These are phyloP conservation scores for Hemibagrus guttatus DNA, from an alignment of 2,797 vertebrate genomes.

Conservation along the genomic window DNA sequence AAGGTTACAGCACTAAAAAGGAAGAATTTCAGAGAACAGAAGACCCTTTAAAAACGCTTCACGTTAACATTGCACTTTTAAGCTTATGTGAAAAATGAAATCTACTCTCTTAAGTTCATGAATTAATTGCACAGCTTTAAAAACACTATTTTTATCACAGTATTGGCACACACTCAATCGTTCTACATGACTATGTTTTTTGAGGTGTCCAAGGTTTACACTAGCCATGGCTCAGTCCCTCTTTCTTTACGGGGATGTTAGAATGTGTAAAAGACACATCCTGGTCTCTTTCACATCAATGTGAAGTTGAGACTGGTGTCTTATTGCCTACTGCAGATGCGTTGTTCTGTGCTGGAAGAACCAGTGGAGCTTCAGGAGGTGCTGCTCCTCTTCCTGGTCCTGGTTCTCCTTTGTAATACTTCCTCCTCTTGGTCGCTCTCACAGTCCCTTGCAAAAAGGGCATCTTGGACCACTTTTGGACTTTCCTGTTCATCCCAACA, in stretches of 20 bases:
- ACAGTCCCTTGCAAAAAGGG: conserved; percentile 80
- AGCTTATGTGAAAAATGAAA: conserved; percentile 1
- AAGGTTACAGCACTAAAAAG: neutral
- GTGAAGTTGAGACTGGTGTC: neutral
- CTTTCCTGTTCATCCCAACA: conserved; percentile 42
- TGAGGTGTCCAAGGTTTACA: conserved; percentile 16
- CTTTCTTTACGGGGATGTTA: conserved; percentile 19
- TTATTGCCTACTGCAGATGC: conserved; percentile 11
- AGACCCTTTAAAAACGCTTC: neutral
- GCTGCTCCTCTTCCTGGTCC: conserved; percentile 86
- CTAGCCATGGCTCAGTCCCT: conserved; percentile 27
- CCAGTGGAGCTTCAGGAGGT: conserved; percentile 75
- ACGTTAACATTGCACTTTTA: conserved; percentile 25
- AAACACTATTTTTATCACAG: conserved; percentile 26
- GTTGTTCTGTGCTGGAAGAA: neutral
- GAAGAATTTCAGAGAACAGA: neutral
- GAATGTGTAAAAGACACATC: conserved; percentile 17
- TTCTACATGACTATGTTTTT: conserved; percentile 23
- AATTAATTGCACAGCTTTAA: conserved; percentile 36
- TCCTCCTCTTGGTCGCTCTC: conserved; percentile 91
- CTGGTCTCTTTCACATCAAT: conserved; percentile 42
- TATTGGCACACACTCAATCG: conserved; percentile 35
- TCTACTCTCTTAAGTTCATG: conserved; percentile 9
- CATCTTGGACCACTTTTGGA: conserved; percentile 35
- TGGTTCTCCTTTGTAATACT: conserved; percentile 70